Evolutionary conservation across 2,888 invertebrate species (phyloP).

Genomic region (Tholera decimalis): DNA sequence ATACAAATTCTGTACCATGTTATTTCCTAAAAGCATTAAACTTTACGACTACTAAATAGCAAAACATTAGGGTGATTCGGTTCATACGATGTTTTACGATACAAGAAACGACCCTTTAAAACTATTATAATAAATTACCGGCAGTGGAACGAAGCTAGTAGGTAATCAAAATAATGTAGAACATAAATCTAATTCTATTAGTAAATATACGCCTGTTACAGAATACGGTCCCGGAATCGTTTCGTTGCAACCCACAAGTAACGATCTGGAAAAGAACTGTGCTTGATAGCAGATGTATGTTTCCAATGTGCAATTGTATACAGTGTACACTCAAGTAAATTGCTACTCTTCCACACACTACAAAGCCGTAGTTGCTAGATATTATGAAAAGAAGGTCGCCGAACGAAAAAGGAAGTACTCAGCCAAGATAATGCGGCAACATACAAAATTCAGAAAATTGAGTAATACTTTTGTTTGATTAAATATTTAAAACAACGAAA

Average conservation of each 20-base stretch:
- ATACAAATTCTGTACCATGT: not conserved
- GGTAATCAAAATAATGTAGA: conserved; percentile 44
- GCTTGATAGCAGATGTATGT: conserved; percentile 13
- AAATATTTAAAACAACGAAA: conserved; percentile 20
- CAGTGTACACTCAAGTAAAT: conserved; percentile 5
- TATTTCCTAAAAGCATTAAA: conserved; percentile 41
- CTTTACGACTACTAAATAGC: conserved; percentile 55
- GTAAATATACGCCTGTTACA: conserved; percentile 26
- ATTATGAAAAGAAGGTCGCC: not conserved
- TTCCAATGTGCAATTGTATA: conserved; percentile 10
- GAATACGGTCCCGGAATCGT: not conserved
- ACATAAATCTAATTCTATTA: conserved; percentile 29
- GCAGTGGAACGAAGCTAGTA: conserved; percentile 47
- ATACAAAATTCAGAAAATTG: not conserved
- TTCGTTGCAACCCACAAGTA: conserved; percentile 43
- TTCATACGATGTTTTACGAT: conserved; percentile 50
- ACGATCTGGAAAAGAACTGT: conserved; percentile 5
- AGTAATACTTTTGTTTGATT: conserved; percentile 13
- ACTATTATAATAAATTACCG: conserved; percentile 53
- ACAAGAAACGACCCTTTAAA: conserved; percentile 52
- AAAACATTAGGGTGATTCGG: conserved; percentile 45
- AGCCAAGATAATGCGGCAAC: not conserved
- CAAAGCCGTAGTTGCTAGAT: not conserved
- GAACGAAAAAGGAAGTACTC: not conserved
- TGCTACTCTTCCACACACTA: not conserved